Conservation (phyloP, 2,113 vertebrate genomes). For the Struthidea cinerea region DNA sequence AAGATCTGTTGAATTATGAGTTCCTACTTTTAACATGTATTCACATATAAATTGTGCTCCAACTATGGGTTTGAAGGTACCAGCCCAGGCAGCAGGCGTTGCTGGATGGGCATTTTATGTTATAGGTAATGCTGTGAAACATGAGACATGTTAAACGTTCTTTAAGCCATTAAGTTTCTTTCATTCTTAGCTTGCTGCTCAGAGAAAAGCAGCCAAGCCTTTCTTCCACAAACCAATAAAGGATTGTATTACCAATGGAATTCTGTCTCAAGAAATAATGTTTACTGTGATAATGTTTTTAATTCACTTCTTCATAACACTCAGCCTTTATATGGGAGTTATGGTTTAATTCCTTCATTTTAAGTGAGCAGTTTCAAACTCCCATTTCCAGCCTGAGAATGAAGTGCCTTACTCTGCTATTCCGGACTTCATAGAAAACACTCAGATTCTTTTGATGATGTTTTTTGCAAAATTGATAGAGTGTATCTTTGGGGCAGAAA, state of each 20-base stretch:
- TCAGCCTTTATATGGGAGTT: neutral
- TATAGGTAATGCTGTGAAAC: neutral
- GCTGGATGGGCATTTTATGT: neutral
- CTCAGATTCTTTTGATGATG: neutral
- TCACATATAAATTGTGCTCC: neutral
- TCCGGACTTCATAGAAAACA: neutral
- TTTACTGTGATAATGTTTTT: neutral
- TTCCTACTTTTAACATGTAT: neutral
- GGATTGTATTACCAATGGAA: neutral
- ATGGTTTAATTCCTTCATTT: neutral
- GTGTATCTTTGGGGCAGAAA: neutral
- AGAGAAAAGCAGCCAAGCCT: neutral
- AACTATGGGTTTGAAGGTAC: neutral
- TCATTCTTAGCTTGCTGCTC: neutral
- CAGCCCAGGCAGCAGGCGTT: neutral
- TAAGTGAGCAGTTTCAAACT: neutral
- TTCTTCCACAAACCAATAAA: neutral
- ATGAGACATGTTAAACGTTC: accelerated
- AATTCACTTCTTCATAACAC: neutral
- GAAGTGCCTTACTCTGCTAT: neutral
- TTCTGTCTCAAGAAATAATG: neutral
- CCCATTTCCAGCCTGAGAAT: neutral
- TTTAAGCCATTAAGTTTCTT: neutral
- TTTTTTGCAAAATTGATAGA: neutral
- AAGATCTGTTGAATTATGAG: neutral